phyloP scores from a whole-genome alignment of 2,113 vertebrate genomes.

The Atherinomorus stipes region DNA sequence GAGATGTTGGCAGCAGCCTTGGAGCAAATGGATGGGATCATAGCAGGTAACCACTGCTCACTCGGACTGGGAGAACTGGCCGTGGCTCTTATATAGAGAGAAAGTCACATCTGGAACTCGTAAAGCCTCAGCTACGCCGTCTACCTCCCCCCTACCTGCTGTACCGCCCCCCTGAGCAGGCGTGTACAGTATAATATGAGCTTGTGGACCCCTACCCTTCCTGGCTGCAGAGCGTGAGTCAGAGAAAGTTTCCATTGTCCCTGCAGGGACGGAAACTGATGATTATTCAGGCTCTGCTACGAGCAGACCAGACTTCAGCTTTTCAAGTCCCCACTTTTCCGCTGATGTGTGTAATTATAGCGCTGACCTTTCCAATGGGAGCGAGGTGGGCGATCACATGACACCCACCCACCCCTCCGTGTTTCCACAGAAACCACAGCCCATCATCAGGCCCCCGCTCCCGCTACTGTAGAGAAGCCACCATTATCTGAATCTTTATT shows the following conservation, averaged over 20 bases:
- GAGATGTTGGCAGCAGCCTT: constrained; percentile 97
- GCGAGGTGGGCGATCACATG: constrained; percentile 63
- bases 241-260: constrained; percentile 74
- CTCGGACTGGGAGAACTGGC: constrained; percentile 26
- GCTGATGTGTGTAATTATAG: constrained; percentile 81
- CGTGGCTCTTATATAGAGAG: constrained; percentile 29
- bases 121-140: constrained; percentile 39
- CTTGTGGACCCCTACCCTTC: constrained; percentile 12
- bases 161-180: constrained; percentile 20
- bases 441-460: constrained; percentile 32
- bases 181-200: constrained; percentile 19
- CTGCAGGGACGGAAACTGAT: constrained; percentile 63
- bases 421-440: constrained; percentile 63
- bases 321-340: constrained; percentile 67
- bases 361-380: constrained; percentile 73
- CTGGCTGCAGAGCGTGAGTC: constrained; percentile 27
- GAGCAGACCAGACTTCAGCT: constrained; percentile 53
- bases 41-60: constrained; percentile 87
- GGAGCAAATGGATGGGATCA: constrained; percentile 99
- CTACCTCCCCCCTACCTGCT: constrained; percentile 29
- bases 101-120: constrained; percentile 68
- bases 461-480: constrained; percentile 30
- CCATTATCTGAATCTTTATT: constrained; percentile 47
- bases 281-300: constrained; percentile 65
- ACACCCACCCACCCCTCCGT: constrained; percentile 34